Conservation (phyloP, 2,113 vertebrate genomes). For the Macroglossus sobrinus region DNA sequence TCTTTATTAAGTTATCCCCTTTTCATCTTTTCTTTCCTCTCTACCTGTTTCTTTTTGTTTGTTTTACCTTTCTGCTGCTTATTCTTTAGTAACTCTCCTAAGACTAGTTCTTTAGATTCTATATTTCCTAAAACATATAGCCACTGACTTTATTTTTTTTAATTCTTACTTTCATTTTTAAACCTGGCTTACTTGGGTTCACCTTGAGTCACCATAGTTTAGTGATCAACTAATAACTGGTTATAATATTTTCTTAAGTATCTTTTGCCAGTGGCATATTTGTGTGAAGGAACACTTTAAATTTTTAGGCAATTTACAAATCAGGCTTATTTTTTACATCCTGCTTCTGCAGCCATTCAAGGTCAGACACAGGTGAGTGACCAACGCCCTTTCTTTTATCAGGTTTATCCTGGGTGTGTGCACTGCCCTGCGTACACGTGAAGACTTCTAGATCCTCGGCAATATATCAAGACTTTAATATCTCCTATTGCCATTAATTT, state of each 20-base stretch:
- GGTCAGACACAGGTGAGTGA: not conserved
- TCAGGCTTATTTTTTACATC: not conserved
- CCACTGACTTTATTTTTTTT: not conserved
- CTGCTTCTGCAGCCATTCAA: not conserved
- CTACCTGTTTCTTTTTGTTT: not conserved
- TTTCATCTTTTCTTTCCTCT: not conserved
- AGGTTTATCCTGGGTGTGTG: not conserved
- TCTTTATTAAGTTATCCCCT: not conserved
- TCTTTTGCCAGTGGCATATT: not conserved
- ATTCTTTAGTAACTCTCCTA: not conserved
- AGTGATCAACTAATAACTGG: not conserved
- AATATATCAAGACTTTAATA: not conserved
- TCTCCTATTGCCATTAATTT: not conserved
- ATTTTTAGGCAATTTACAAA: not conserved
- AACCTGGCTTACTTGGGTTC: not conserved
- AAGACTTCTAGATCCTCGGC: not conserved
- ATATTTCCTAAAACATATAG: not conserved
- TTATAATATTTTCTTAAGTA: not conserved
- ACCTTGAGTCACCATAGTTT: not conserved
- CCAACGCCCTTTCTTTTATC: not conserved
- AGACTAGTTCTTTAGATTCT: not conserved
- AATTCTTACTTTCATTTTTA: not conserved
- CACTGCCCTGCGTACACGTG: not conserved
- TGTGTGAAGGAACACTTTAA: not conserved
- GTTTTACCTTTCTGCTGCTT: not conserved